These are phyloP conservation scores for Condylostylus longicornis DNA, from an alignment of 1,140 invertebrate genomes.

Conservation along the genomic window DNA sequence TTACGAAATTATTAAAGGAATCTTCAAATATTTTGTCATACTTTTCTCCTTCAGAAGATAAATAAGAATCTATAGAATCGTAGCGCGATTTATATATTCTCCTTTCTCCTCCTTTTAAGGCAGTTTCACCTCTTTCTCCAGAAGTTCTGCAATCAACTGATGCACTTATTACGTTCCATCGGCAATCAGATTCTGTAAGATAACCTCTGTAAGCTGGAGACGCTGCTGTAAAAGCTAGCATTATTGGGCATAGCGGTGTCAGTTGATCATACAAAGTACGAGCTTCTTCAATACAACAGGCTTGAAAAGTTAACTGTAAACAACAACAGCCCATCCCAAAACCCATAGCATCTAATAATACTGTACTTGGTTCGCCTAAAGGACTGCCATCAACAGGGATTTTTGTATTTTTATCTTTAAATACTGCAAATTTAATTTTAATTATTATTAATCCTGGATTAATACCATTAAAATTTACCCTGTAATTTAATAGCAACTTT, in stretches of 20 bases:
- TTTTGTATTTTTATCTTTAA: slow-evolving; percentile 72
- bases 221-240: slow-evolving; percentile 92
- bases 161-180: slow-evolving; percentile 90
- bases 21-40: slow-evolving; percentile 13
- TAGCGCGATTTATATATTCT: slow-evolving; percentile 92
- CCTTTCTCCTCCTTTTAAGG: slow-evolving; percentile 61
- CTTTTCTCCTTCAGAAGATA: slow-evolving; percentile 71
- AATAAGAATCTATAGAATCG: slow-evolving; percentile 94
- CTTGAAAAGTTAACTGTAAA: slow-evolving; percentile 82
- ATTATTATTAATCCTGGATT: background rate
- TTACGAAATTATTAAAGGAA: background rate
- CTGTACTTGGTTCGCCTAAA: slow-evolving; percentile 56
- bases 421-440: slow-evolving; percentile 49
- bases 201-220: slow-evolving; percentile 88
- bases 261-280: slow-evolving; percentile 93
- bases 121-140: slow-evolving; percentile 77
- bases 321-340: slow-evolving; percentile 99
- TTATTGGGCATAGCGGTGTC: slow-evolving; percentile 90
- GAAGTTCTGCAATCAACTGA: slow-evolving; percentile 91
- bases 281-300: slow-evolving; percentile 93
- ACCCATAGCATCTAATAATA: slow-evolving; percentile 98
- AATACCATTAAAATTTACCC: slow-evolving; percentile 38
- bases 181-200: slow-evolving; percentile 87
- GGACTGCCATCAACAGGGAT: slow-evolving; percentile 61
- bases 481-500: slow-evolving; percentile 96